Base-by-base conservation (phyloP, 2,113 vertebrate species). In the Ptilonorhynchus violaceus region DNA sequence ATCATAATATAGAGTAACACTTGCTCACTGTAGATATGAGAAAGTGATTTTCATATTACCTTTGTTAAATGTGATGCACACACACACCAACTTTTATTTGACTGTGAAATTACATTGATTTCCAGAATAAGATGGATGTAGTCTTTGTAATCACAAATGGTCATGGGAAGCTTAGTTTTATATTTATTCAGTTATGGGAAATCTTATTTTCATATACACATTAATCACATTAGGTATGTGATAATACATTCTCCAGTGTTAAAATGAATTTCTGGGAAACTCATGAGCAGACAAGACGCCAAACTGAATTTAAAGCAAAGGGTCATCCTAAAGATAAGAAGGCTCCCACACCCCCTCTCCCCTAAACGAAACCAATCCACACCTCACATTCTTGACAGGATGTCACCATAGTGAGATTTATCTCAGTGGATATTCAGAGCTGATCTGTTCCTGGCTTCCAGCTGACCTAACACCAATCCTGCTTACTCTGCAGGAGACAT, bases 111-210 rank as follows among this genome's bases (percentile, higher is more conserved):
- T 86, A 60, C 28, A 86, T 52, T 39, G 30, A 84, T 84, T 95
- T 95, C 35, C 60, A 83, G 78, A 92, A 69, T 75, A 72, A 93
- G 85, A 90, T 90, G n/a, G 27, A 86, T 93, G 68, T 90, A 56
- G 68, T 33, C 59, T 92, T 86, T 93, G 47, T 81, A 77, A 83
- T 93, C 68, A 78, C 12, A 67, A 86, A 68, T 60, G 68, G 56
- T 55, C 79, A 72, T 21, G 41, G 28, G 37, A 90, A 75, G 42
- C 44, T 95, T 90, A 92, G 46, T 81, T 92, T 92, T 88, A 78
- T 84, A 60, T 92, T 93, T 87, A 76, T 93, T 92, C 68, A 56
- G 52, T 93, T 95, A 81, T 88, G 44, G 59, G 68, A 96, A 95
- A 90, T 47, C 47, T 84, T 77, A 78, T 92, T 97, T 95, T 92